A percentile compares a stretch with the other conserved stretches of the same genome.
Conservation (phyloP, 2,797 vertebrate species). For the Sebastes minor region DNA sequence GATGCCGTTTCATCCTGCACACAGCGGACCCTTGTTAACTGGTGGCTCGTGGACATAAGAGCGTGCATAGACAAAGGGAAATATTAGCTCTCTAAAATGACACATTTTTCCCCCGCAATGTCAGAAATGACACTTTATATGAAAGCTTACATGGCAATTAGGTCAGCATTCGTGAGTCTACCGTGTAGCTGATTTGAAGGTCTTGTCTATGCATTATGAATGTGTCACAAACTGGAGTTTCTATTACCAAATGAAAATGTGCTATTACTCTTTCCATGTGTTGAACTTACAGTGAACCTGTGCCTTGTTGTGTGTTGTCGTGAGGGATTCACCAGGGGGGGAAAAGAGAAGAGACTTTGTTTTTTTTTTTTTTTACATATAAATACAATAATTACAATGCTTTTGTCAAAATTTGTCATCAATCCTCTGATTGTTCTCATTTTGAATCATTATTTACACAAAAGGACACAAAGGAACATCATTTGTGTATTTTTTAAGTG, state of each 20-base stretch:
- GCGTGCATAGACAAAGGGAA: conserved; percentile 20
- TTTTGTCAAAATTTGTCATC: conserved; percentile 52
- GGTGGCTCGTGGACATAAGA: background rate
- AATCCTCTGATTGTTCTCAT: conserved; percentile 64
- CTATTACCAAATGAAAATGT: conserved; percentile 38
- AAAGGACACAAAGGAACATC: conserved; percentile 52
- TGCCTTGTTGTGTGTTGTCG: conserved; percentile 36
- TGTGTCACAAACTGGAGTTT: conserved; percentile 6
- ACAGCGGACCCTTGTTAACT: background rate
- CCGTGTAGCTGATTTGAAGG: background rate
- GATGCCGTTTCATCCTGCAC: background rate
- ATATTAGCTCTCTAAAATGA: background rate
- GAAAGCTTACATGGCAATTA: background rate
- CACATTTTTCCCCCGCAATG: background rate
- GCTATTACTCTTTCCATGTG: conserved; percentile 52
- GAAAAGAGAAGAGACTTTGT: background rate
- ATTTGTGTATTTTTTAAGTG: conserved; percentile 65
- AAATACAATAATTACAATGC: conserved; percentile 78
- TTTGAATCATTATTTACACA: conserved; percentile 75
- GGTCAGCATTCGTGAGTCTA: background rate
- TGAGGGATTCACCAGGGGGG: conserved; percentile 16
- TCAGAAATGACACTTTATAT: background rate
- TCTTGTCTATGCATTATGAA: background rate
- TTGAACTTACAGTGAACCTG: conserved; percentile 39
- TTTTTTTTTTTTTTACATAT: conserved; percentile 49